These are phyloP conservation scores for Ostrea denselamellosa DNA, from an alignment of 1,140 invertebrate genomes.

Conservation along the genomic window DNA sequence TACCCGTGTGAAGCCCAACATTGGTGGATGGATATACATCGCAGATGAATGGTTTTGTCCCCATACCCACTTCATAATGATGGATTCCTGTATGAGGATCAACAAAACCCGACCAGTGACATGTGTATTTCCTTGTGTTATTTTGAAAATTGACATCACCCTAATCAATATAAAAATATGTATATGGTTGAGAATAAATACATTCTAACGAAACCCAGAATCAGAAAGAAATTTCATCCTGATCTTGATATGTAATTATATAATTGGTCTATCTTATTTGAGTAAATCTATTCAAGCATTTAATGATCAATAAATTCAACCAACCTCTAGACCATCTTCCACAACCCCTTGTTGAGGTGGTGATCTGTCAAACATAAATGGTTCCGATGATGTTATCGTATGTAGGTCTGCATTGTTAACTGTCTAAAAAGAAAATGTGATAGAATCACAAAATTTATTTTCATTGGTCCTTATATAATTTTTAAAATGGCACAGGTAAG, in stretches of 20 bases:
- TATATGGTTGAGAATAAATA: background rate
- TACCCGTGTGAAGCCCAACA: conserved; percentile 54
- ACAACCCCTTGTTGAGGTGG: conserved; percentile 41
- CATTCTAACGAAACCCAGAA: no score
- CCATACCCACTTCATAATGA: conserved; percentile 49
- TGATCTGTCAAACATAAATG: conserved; percentile 41
- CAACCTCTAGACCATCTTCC: background rate
- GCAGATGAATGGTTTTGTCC: conserved; percentile 42
- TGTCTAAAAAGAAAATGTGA: background rate
- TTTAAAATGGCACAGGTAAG: no score
- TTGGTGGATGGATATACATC: conserved; percentile 41
- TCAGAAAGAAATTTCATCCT: no score
- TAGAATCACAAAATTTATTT: no score
- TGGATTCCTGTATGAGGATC: conserved; percentile 54
- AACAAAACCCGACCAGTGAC: conserved; percentile 56
- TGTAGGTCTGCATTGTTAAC: conserved; percentile 38
- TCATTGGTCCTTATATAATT: no score
- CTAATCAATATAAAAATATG: background rate
- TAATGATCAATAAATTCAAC: background rate
- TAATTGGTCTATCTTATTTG: no score
- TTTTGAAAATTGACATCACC: conserved; percentile 46
- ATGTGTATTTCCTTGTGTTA: background rate
- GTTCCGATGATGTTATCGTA: background rate
- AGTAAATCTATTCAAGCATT: no score
- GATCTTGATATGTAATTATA: no score